Percentiles rank a stretch among this genome's conserved stretches.
phyloP scores from a whole-genome alignment of 2,113 vertebrate genomes.

The Phrynosoma blainvillii region DNA sequence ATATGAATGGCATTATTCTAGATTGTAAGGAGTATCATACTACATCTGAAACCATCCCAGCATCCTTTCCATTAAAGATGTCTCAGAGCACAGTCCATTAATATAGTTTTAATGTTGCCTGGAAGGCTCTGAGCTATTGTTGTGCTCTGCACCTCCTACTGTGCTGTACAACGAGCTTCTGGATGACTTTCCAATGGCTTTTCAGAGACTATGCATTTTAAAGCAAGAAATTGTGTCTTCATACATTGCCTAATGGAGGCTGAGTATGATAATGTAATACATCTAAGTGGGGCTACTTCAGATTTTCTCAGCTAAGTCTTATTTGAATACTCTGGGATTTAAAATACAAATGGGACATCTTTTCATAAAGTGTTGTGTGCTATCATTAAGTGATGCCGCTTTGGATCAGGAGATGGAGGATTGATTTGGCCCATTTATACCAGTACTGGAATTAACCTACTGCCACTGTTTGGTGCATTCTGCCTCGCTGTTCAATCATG shows the following conservation, averaged over 20 bases:
- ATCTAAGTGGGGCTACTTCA: slow-evolving; percentile 1
- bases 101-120: slow-evolving; percentile 5
- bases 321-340: slow-evolving; percentile 8
- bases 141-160: not conserved
- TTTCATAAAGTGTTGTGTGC: slow-evolving; percentile 10
- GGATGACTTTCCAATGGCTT: slow-evolving; percentile 11
- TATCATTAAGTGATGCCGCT: not conserved
- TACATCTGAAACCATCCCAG: not conserved
- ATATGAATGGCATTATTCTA: not conserved
- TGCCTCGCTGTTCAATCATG: not conserved
- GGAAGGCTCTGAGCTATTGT: not conserved
- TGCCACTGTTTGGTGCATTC: fast-evolving
- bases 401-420: not conserved
- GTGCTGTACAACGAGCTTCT: slow-evolving; percentile 6
- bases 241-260: not conserved
- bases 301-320: not conserved
- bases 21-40: not conserved
- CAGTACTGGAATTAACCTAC: not conserved
- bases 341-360: not conserved
- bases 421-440: not conserved
- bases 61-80: not conserved
- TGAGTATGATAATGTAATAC: not conserved
- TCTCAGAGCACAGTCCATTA: slow-evolving; percentile 7
- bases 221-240: not conserved
- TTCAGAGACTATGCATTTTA: not conserved